A percentile compares a stretch with the other conserved stretches of the same genome.
Conservation (phyloP, 2,113 vertebrate species). For the Poeciliopsis prolifica region DNA sequence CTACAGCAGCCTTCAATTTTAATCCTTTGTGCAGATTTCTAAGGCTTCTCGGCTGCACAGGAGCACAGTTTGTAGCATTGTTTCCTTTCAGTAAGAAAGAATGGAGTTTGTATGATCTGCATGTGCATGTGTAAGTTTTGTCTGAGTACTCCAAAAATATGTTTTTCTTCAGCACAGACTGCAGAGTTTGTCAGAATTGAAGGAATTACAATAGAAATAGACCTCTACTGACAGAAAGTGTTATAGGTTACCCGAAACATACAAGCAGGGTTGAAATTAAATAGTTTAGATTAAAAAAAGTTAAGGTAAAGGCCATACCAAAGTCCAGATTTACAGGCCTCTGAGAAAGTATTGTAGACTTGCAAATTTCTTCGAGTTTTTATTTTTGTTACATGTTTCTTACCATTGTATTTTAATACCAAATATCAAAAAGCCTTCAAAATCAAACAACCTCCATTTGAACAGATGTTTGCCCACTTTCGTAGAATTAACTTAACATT, state of each 20-base stretch:
- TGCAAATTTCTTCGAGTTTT: neutral
- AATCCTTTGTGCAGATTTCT: slow-evolving; percentile 21
- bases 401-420: no score
- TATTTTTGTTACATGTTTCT: no score
- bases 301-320: neutral
- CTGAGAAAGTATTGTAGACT: neutral
- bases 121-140: no score
- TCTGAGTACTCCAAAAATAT: neutral
- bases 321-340: neutral
- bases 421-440: no score
- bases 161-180: neutral
- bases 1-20: slow-evolving; percentile 41
- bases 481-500: no score
- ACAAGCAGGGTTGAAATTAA: neutral
- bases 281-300: neutral
- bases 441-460: no score
- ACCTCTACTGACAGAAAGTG: neutral
- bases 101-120: no score
- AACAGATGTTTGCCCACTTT: no score
- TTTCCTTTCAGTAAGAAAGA: no score
- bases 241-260: neutral
- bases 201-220: neutral
- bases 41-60: neutral
- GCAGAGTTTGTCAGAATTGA: neutral
- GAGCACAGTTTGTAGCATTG: no score